Conservation (phyloP, 2,797 vertebrate species). For the Scleropages formosus region DNA sequence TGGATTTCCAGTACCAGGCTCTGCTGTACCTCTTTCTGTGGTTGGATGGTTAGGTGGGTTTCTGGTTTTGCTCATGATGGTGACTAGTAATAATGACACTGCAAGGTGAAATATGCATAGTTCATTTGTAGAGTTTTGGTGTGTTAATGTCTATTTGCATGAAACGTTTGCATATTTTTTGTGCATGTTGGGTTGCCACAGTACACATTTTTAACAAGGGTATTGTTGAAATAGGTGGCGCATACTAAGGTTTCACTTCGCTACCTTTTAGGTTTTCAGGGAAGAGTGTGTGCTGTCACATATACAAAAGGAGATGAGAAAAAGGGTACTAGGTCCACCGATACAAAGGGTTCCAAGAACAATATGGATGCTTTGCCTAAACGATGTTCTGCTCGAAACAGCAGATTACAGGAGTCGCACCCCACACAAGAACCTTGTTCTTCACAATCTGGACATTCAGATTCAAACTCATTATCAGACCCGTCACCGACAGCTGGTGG, state of each 20-base stretch:
- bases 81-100: slow-evolving; percentile 1
- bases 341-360: slow-evolving; percentile 78
- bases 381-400: slow-evolving; percentile 80
- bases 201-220: too few species aligned
- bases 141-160: too few species aligned
- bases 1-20: slow-evolving; percentile 60
- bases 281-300: slow-evolving; percentile 77
- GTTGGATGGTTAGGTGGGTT: slow-evolving; percentile 83
- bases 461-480: slow-evolving; percentile 65
- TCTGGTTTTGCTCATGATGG: slow-evolving; percentile 36
- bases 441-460: slow-evolving; percentile 68
- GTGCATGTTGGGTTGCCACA: neutral
- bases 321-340: slow-evolving; percentile 76
- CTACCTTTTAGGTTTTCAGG: slow-evolving; percentile 69
- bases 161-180: neutral
- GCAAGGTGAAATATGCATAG: neutral
- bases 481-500: slow-evolving; percentile 63
- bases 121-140: too few species aligned
- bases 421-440: slow-evolving; percentile 64
- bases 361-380: slow-evolving; percentile 70
- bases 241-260: too few species aligned
- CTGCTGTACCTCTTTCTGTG: slow-evolving; percentile 66
- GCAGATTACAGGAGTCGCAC: slow-evolving; percentile 67
- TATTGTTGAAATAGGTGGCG: too few species aligned
- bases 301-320: slow-evolving; percentile 90